phyloP scores from a whole-genome alignment of 2,888 invertebrate species.

The Andrena hattorfiana region DNA sequence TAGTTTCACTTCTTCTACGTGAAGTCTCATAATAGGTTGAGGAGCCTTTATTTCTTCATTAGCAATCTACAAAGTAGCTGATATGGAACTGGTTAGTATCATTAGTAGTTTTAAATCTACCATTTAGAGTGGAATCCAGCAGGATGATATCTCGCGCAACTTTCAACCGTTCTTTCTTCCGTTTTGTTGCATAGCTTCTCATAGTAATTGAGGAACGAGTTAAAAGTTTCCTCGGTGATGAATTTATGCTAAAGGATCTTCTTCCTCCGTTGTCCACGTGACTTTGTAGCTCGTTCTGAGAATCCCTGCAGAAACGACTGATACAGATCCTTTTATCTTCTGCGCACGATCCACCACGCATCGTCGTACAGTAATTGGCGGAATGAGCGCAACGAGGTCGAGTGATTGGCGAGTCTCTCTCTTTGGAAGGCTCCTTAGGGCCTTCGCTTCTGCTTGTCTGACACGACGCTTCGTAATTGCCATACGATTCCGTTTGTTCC shows the following conservation, averaged over 20 bases:
- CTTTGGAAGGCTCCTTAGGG: slow-evolving; percentile 53
- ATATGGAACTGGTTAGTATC: neutral
- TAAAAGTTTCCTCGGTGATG: neutral
- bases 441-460: slow-evolving; percentile 35
- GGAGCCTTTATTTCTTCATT: neutral
- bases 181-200: too few relatives aligned
- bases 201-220: too few relatives aligned
- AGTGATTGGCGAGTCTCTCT: slow-evolving; percentile 77
- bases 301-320: slow-evolving; percentile 65
- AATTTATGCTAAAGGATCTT: neutral
- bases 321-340: slow-evolving; percentile 76
- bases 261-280: neutral
- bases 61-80: neutral
- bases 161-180: too few relatives aligned
- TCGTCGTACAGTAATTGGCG: slow-evolving; percentile 77
- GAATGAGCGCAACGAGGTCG: slow-evolving; percentile 81
- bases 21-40: neutral
- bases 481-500: slow-evolving; percentile 32
- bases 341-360: slow-evolving; percentile 58
- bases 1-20: neutral
- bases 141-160: neutral
- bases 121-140: neutral
- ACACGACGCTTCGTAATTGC: slow-evolving; percentile 27
- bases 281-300: slow-evolving; percentile 58
- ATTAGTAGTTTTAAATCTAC: neutral